Conservation (phyloP, 2,888 invertebrate genomes). For the Pseudeuparius sepicola region DNA sequence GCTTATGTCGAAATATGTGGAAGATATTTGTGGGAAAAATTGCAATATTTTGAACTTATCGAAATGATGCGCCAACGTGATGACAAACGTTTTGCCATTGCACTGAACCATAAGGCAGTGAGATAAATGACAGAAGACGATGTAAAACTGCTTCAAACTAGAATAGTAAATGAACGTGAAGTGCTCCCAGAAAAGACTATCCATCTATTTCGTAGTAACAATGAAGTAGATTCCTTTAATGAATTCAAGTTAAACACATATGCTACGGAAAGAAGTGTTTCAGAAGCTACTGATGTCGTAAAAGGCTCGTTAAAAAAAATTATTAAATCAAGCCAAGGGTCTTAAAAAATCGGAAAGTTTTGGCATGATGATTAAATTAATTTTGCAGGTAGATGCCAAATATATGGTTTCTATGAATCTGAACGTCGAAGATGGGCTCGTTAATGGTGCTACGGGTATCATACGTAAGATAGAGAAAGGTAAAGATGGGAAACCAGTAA, state of each 20-base stretch:
- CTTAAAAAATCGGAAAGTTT: conserved; percentile 6
- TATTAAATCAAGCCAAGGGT: conserved; percentile 2
- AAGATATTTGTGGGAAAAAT: conserved; percentile 10
- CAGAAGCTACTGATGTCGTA: conserved; percentile 9
- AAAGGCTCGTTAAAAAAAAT: conserved; percentile 7
- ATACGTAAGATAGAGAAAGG: conserved; percentile 7
- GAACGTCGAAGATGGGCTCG: conserved; percentile 22
- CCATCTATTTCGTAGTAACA: conserved; percentile 9
- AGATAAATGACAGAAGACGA: conserved; percentile 5
- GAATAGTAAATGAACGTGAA: conserved; percentile 5
- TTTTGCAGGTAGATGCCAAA: conserved; percentile 16
- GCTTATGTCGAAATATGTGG: conserved; percentile 5
- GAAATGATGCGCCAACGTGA: conserved; percentile 14
- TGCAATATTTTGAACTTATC: conserved; percentile 10
- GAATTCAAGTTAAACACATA: conserved; percentile 1
- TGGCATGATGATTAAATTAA: conserved; percentile 2
- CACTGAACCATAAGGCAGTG: conserved; percentile 8
- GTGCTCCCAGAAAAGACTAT: conserved; percentile 5
- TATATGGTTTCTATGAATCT: conserved; percentile 25
- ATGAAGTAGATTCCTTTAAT: conserved; percentile 8
- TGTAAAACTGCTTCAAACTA: conserved; percentile 7
- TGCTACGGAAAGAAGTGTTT: conserved; percentile 2
- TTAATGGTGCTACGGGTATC: conserved; percentile 23
- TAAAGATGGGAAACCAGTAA: not conserved
- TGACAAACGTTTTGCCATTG: conserved; percentile 5